A percentile compares a stretch with the other conserved stretches of the same genome.
Conservation (phyloP, 1,140 invertebrate genomes). For the Drosophila micromelanica region DNA sequence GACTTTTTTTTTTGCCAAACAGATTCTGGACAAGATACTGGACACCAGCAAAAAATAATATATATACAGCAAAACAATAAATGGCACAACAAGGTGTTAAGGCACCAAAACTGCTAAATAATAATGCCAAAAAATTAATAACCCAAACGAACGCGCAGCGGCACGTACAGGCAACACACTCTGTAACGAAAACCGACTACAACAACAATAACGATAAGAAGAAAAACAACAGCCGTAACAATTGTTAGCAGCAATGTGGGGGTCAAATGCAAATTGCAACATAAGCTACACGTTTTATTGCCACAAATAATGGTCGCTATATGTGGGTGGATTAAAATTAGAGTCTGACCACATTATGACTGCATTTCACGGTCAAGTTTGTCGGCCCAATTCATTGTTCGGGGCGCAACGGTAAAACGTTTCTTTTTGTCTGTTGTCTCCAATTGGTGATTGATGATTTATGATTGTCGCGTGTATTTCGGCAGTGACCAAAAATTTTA, state of each 20-base stretch:
- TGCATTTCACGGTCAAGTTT: constrained; percentile 79
- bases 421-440: constrained; percentile 10
- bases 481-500: constrained; percentile 41
- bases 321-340: constrained; percentile 41
- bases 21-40: constrained; percentile 57
- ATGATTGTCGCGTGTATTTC: constrained; percentile 73
- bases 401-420: constrained; percentile 32
- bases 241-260: constrained; percentile 49
- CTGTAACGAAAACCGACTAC: constrained; percentile 60
- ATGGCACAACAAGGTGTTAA: constrained; percentile 44
- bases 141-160: constrained; percentile 33
- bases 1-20: constrained; percentile 23
- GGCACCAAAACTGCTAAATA: constrained; percentile 40
- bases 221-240: constrained; percentile 26
- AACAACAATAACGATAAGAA: background rate
- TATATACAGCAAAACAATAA: background rate
- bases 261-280: constrained; percentile 80
- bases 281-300: constrained; percentile 33
- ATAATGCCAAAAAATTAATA: constrained; percentile 45
- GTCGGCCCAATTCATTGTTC: constrained; percentile 32
- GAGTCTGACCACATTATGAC: background rate
- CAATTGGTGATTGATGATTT: constrained; percentile 36
- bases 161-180: constrained; percentile 48
- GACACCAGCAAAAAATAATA: constrained; percentile 24
- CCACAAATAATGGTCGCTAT: constrained; percentile 10